A percentile compares a stretch with the other conserved stretches of the same genome.
These are phyloP conservation scores for Epinephelus moara DNA, from an alignment of 2,113 vertebrate species.

Conservation along the genomic window DNA sequence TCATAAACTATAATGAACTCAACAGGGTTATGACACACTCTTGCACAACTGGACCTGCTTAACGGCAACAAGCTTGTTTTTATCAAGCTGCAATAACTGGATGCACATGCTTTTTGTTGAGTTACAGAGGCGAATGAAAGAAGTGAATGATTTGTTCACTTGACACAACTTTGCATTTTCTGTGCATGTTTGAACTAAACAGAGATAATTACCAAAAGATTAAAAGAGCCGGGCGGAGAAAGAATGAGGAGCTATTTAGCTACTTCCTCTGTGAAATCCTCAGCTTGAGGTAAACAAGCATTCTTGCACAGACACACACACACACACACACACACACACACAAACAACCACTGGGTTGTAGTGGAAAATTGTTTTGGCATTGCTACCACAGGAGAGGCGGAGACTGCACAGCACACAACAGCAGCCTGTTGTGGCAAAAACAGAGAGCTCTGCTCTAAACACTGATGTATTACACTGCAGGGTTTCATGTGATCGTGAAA, in stretches of 20 bases:
- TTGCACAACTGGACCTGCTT: neutral
- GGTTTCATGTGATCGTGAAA: neutral
- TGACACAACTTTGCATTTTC: neutral
- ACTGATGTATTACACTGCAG: neutral
- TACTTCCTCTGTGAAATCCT: conserved; percentile 9
- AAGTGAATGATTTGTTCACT: neutral
- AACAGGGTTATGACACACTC: neutral
- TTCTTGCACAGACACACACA: neutral
- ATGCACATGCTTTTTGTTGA: neutral
- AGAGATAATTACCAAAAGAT: neutral
- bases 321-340: neutral
- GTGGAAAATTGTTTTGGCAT: conserved; percentile 20
- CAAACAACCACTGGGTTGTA: neutral
- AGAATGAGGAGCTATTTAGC: neutral
- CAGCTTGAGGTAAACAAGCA: neutral
- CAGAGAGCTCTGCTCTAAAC: neutral
- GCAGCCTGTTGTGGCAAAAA: conserved; percentile 11
- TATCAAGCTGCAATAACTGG: neutral
- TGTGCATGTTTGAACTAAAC: neutral
- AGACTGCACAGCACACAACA: conserved; percentile 6
- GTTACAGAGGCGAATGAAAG: neutral
- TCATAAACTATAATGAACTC: conserved; percentile 20
- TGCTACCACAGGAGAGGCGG: neutral
- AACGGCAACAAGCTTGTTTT: too few species aligned
- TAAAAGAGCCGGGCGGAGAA: neutral